phyloP scores from a whole-genome alignment of 2,113 vertebrate genomes.

The Cariama cristata region DNA sequence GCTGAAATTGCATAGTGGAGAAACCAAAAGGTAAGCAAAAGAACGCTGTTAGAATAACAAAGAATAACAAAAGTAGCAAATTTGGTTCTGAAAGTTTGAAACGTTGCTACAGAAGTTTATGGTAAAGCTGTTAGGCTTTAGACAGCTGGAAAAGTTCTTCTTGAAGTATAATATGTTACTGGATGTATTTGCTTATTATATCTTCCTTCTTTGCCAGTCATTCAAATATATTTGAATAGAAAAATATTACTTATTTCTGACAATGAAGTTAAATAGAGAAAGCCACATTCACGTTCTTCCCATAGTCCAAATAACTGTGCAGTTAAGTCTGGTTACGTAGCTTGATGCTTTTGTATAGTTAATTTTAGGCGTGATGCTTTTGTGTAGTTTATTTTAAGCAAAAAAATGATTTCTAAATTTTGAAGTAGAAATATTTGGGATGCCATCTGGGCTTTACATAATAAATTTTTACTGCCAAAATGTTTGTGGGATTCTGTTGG shows the following conservation, averaged over 20 bases:
- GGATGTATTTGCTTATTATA: conserved; percentile 4
- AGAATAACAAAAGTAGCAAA: background rate
- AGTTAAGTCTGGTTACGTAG: conserved; percentile 50
- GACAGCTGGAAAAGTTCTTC: background rate
- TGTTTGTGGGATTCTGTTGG: conserved; percentile 68
- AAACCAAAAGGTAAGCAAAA: background rate
- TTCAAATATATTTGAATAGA: conserved; percentile 43
- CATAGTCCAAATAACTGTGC: conserved; percentile 36
- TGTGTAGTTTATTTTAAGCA: conserved; percentile 41
- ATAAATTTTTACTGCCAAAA: conserved; percentile 65
- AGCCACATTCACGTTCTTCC: conserved; percentile 47
- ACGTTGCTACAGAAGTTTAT: background rate
- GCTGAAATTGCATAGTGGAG: background rate
- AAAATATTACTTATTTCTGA: background rate
- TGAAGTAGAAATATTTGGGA: conserved; percentile 64
- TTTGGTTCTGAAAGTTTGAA: background rate
- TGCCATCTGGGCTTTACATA: conserved; percentile 68
- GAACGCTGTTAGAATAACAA: background rate
- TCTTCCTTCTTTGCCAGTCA: conserved; percentile 51
- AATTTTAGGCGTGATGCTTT: background rate
- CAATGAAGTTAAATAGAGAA: conserved; percentile 34
- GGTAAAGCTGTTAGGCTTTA: background rate
- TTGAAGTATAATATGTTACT: background rate
- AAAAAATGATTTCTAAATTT: background rate
- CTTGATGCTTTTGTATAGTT: conserved; percentile 2